phyloP scores from a whole-genome alignment of 2,113 vertebrate genomes.

The Monarcha castaneiventris region DNA sequence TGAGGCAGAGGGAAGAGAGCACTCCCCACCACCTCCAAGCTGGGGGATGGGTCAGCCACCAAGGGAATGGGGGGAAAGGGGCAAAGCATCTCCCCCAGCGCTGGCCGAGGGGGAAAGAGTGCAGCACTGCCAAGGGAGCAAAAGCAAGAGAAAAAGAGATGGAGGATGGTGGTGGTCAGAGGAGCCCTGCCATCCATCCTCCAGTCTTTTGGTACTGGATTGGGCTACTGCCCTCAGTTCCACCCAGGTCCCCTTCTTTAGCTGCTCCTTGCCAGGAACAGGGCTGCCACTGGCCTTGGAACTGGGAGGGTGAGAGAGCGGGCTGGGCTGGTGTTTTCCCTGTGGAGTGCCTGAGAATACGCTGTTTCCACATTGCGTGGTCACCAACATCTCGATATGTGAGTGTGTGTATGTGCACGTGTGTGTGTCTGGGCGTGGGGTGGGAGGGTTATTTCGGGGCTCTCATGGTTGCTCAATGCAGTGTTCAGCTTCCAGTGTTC shows the following conservation, averaged over 20 bases:
- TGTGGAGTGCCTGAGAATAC: conserved; percentile 27
- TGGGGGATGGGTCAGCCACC: accelerated
- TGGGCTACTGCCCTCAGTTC: background rate
- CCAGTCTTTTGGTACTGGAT: background rate
- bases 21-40: background rate
- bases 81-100: background rate
- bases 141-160: background rate
- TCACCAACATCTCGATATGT: background rate
- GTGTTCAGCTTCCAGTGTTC: conserved; percentile 50
- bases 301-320: background rate
- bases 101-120: background rate
- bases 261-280: background rate
- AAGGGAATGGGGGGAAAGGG: background rate
- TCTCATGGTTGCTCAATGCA: conserved; percentile 1
- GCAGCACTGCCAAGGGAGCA: background rate
- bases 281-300: background rate
- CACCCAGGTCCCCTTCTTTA: background rate
- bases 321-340: background rate
- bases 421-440: background rate
- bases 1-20: background rate
- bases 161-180: background rate
- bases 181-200: background rate
- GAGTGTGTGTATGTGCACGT: background rate
- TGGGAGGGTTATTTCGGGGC: background rate
- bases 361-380: background rate